Conservation (phyloP, 2,797 vertebrate genomes). For the Hyperoplus lanceolatus region DNA sequence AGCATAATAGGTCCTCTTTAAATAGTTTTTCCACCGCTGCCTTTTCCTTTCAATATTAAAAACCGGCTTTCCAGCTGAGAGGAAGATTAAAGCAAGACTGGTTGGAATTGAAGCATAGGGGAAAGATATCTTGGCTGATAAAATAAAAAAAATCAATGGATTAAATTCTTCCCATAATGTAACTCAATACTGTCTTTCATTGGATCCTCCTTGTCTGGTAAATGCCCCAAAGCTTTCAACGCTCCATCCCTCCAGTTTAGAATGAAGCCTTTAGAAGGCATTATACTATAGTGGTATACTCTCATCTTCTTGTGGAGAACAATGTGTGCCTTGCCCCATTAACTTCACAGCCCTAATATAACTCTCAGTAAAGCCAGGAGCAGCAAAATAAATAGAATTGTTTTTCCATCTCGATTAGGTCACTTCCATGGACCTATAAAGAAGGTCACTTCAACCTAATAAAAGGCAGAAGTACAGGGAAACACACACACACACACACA, state of each 20-base stretch:
- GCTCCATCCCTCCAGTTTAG: background rate
- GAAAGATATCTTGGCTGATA: background rate
- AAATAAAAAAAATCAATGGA: background rate
- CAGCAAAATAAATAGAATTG: background rate
- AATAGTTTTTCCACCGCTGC: too few species aligned
- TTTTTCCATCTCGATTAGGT: too few species aligned
- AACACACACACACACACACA: constrained; percentile 18
- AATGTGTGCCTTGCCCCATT: background rate
- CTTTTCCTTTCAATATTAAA: too few species aligned
- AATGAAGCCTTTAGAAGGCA: background rate
- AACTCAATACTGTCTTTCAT: background rate
- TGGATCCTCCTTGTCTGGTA: background rate
- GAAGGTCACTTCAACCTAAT: constrained; percentile 45
- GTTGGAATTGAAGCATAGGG: background rate
- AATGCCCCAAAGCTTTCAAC: background rate
- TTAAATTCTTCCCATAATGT: background rate
- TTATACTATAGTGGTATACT: background rate
- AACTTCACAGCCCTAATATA: background rate
- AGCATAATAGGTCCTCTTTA: too few species aligned
- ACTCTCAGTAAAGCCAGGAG: background rate
- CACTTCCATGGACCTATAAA: too few species aligned
- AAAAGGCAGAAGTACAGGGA: constrained; percentile 16
- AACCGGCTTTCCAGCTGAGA: background rate
- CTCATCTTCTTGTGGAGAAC: background rate
- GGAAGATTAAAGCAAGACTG: background rate